Evolutionary conservation across 2,113 vertebrate species (phyloP), one percentile per base, ranked within the genome.

Genomic region (Telmatochromis sp.): DNA sequence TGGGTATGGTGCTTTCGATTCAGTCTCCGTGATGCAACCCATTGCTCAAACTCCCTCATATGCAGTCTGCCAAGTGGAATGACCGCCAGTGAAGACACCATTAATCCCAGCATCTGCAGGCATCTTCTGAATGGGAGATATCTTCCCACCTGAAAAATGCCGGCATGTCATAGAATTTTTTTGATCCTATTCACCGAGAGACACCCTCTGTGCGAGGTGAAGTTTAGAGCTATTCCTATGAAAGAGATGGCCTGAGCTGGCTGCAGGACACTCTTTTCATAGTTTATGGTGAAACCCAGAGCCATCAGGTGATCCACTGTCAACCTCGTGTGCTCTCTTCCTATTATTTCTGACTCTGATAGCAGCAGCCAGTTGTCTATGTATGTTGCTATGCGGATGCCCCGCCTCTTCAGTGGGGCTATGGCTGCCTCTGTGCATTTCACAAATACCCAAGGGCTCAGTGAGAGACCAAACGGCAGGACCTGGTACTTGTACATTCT

Each of bases 141-240:
- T 57, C 54, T 57, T 26, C 7, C 7, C 54, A 5, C 0, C 21
- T 26, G 54, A 57, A 57, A 57, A 57, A 57, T 26, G 7, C 54
- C 0, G 1, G 21, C 54, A 57, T 57, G 54, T 57, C 0, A 26
- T 57, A 57, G 12, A 1, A 26, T 13, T 7, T 55, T 55, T 55
- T 55, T 11, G 0, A 54, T 4, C 13, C 5, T 53, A 0, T 10
- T 0, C 10, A 54, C 53, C 0, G 51, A 54, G 2, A 54, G 51
- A 21, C 10, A 23, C 1, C 0, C n/a, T 23, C n/a, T 23, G 53
- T 54, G 0, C 1, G 6, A 23, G n/a, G 9, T 1, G n/a, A 6
- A 3, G n/a, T 54, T 54, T 54, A 54, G n/a, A 21, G 5, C 9
- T 54, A 12, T 54, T 54, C 6, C 3, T 54, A 54, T 54, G 51